phyloP scores from a whole-genome alignment of 1,140 invertebrate genomes.

The Triops longicaudatus region DNA sequence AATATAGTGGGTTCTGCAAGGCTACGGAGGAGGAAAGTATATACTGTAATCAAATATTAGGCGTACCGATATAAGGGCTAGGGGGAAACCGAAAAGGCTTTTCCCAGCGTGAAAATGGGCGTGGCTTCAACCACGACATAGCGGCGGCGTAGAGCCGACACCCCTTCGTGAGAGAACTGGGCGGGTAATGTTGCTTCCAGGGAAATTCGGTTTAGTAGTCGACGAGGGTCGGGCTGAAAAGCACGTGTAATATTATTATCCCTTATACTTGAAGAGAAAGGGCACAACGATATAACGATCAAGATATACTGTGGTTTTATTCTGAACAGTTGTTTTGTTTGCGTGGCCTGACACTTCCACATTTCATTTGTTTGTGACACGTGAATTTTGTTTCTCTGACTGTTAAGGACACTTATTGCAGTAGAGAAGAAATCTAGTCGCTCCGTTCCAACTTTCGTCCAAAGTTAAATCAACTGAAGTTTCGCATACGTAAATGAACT shows the following conservation, averaged over 20 bases:
- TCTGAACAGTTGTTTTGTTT: too few relatives aligned
- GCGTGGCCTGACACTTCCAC: too few relatives aligned
- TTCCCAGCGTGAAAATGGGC: constrained; percentile 13
- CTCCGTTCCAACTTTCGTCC: too few relatives aligned
- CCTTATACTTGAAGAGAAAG: not conserved
- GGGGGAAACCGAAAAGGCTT: not conserved
- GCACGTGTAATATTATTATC: not conserved
- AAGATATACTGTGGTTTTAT: too few relatives aligned
- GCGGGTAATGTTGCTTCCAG: constrained; percentile 1
- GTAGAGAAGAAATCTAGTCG: too few relatives aligned
- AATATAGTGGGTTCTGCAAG: not conserved
- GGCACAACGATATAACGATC: too few relatives aligned
- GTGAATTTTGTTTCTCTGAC: too few relatives aligned
- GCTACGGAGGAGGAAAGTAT: not conserved
- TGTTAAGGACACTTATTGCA: too few relatives aligned
- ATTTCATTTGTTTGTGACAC: too few relatives aligned
- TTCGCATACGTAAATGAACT: not conserved
- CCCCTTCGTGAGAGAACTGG: not conserved
- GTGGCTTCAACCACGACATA: not conserved
- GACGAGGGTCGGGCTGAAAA: not conserved
- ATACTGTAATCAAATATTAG: constrained; percentile 13
- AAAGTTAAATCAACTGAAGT: too few relatives aligned
- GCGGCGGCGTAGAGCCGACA: not conserved
- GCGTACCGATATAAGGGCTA: not conserved
- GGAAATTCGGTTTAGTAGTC: constrained; percentile 4